Conservation (phyloP, 2,797 vertebrate species). For the Odontamblyopus rebecca region DNA sequence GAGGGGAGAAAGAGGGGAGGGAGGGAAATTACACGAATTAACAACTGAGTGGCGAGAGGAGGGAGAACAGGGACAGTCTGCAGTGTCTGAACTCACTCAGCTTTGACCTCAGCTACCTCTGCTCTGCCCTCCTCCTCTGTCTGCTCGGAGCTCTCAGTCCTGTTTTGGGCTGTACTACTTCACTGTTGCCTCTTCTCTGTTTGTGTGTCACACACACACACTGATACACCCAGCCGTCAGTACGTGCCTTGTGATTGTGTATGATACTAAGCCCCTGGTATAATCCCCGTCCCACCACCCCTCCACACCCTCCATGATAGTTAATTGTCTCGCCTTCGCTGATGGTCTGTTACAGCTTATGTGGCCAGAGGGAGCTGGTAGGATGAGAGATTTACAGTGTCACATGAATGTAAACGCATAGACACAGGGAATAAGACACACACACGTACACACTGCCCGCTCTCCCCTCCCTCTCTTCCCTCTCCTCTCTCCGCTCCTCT, state of each 20-base stretch:
- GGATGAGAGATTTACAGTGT: constrained; percentile 53
- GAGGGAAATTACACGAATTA: constrained; percentile 69
- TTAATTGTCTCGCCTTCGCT: constrained; percentile 79
- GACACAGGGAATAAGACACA: constrained; percentile 33
- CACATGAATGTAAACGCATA: constrained; percentile 34
- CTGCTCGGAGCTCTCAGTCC: constrained; percentile 34
- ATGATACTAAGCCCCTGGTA: constrained; percentile 66
- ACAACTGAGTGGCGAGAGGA: constrained; percentile 52
- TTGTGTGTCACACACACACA: constrained; percentile 43
- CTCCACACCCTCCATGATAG: constrained; percentile 48
- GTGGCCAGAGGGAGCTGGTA: constrained; percentile 62
- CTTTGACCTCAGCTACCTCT: constrained; percentile 63
- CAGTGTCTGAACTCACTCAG: constrained; percentile 39
- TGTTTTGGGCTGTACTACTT: constrained; percentile 56
- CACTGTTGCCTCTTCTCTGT: constrained; percentile 32
- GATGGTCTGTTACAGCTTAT: constrained; percentile 77
- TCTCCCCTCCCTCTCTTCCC: background rate
- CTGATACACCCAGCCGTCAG: constrained; percentile 40
- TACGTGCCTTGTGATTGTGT: constrained; percentile 54
- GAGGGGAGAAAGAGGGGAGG: constrained; percentile 50
- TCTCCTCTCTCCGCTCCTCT: constrained; percentile 24
- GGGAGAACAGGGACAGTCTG: constrained; percentile 25
- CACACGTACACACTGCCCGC: constrained; percentile 5
- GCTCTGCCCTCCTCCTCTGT: constrained; percentile 36
- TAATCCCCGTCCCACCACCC: constrained; percentile 48